phyloP scores from a whole-genome alignment of 2,888 invertebrate genomes.

The Acanthosoma haemorrhoidale region DNA sequence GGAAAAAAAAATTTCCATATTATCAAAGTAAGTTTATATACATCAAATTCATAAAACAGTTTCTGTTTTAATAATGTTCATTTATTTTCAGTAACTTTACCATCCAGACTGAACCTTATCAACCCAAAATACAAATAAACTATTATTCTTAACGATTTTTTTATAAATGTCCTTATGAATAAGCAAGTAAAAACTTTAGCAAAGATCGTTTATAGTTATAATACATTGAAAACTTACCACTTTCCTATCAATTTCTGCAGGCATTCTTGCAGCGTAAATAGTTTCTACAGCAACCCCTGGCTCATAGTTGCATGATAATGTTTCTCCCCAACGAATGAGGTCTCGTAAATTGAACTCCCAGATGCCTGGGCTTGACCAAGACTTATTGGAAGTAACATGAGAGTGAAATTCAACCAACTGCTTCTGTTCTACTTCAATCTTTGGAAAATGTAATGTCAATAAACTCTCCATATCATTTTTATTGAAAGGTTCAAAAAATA shows the following conservation, averaged over 20 bases:
- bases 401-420: constrained; percentile 74
- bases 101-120: too few species aligned
- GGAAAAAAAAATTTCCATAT: too few species aligned
- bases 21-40: too few species aligned
- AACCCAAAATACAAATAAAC: too few species aligned
- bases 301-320: constrained; percentile 49
- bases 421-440: constrained; percentile 55
- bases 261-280: constrained; percentile 82
- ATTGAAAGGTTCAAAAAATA: constrained; percentile 56
- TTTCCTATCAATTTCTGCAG: constrained; percentile 69
- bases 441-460: constrained; percentile 59
- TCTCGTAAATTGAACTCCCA: constrained; percentile 98
- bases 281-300: constrained; percentile 63
- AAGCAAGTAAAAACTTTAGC: too few species aligned
- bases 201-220: too few species aligned
- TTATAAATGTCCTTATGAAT: too few species aligned
- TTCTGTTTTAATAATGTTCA: too few species aligned
- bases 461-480: constrained; percentile 61
- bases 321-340: constrained; percentile 86
- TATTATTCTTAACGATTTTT: too few species aligned
- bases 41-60: too few species aligned
- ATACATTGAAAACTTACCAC: constrained; percentile 51
- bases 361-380: constrained; percentile 71
- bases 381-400: constrained; percentile 58
- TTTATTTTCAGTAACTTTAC: too few species aligned